Conservation (phyloP, 2,797 vertebrate genomes). For the Xerus rutilus region DNA sequence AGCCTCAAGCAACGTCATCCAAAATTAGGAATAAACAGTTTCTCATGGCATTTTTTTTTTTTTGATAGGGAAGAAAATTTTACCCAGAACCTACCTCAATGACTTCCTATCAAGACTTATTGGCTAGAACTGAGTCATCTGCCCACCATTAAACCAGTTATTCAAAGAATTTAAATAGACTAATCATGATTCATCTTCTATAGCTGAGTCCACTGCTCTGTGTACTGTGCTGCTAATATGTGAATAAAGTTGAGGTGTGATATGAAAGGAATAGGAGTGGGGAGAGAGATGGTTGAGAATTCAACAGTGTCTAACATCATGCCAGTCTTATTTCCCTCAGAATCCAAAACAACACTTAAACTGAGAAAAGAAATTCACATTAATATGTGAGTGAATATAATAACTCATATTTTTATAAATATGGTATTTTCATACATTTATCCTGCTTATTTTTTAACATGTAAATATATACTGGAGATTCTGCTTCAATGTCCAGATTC, state of each 20-base stretch:
- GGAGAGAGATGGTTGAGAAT: background rate
- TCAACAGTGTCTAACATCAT: background rate
- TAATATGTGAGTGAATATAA: slow-evolving; percentile 1
- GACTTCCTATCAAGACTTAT: background rate
- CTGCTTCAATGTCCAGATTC: background rate
- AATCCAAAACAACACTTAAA: slow-evolving; percentile 14
- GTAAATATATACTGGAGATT: background rate
- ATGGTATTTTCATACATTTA: background rate
- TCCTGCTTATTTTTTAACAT: background rate
- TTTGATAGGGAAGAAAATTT: background rate
- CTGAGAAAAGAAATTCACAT: background rate
- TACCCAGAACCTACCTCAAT: background rate
- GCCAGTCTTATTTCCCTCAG: background rate
- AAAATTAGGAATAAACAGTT: slow-evolving; percentile 1
- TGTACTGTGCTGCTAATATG: background rate
- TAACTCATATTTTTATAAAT: background rate
- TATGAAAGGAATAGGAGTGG: background rate
- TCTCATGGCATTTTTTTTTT: background rate
- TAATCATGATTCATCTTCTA: background rate
- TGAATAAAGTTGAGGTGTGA: background rate
- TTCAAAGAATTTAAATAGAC: slow-evolving; percentile 15
- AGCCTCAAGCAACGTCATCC: background rate
- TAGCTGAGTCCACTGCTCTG: background rate
- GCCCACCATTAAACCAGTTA: background rate
- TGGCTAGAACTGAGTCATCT: slow-evolving; percentile 32